A percentile compares a stretch with the other conserved stretches of the same genome.
Conservation (phyloP, 2,888 invertebrate species). For the Notodonta ziczac region DNA sequence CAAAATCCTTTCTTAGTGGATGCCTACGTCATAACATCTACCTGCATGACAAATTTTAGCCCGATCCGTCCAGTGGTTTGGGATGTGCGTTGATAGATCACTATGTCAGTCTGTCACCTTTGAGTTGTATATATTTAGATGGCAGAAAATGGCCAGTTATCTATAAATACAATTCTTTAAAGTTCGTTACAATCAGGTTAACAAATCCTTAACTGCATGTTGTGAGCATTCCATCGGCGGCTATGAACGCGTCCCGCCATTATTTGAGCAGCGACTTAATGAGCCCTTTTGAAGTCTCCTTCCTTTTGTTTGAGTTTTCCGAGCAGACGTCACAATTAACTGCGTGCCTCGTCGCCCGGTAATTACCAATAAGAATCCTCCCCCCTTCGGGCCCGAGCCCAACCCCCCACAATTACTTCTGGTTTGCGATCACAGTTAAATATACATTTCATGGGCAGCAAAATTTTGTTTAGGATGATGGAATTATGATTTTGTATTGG, state of each 20-base stretch:
- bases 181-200: not conserved
- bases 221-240: constrained; percentile 19
- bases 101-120: too few relatives aligned
- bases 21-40: too few relatives aligned
- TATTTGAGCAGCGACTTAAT: constrained; percentile 69
- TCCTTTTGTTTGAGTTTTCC: constrained; percentile 69
- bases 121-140: too few relatives aligned
- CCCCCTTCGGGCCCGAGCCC: constrained; percentile 13
- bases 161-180: not conserved
- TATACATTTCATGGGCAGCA: constrained; percentile 43
- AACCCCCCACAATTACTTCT: constrained; percentile 48
- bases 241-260: constrained; percentile 39
- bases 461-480: constrained; percentile 36
- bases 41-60: too few relatives aligned
- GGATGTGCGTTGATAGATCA: too few relatives aligned
- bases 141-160: too few relatives aligned
- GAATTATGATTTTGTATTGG: constrained; percentile 37
- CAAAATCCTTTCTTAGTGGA: too few relatives aligned
- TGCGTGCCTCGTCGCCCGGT: constrained; percentile 51
- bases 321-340: constrained; percentile 57
- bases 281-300: constrained; percentile 66
- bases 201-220: constrained; percentile 12
- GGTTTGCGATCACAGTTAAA: constrained; percentile 48
- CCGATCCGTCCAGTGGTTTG: too few relatives aligned
- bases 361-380: constrained; percentile 57